Evolutionary conservation across 2,113 vertebrate species (phyloP).

Genomic region (Nothobranchius furzeri): DNA sequence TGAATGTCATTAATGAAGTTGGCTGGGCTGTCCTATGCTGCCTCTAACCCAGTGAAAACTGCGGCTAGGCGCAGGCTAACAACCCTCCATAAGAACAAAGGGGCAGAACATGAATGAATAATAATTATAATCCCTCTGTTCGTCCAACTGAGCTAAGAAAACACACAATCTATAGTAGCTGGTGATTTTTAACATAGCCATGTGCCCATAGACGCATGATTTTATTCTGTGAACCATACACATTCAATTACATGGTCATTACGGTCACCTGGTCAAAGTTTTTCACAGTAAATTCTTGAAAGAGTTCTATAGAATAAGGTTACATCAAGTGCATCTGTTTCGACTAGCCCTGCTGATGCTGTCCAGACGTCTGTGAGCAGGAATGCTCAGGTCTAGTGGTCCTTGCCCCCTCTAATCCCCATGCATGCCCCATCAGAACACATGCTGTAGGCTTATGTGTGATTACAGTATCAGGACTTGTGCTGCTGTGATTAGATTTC

Average conservation of each 20-base stretch:
- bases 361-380: slow-evolving; percentile 59
- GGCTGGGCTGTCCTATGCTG: too few species aligned
- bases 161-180: too few species aligned
- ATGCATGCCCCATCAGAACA: slow-evolving; percentile 33
- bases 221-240: too few species aligned
- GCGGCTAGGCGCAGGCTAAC: too few species aligned
- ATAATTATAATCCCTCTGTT: too few species aligned
- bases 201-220: too few species aligned
- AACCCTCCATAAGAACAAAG: too few species aligned
- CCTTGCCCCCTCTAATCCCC: slow-evolving; percentile 17
- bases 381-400: slow-evolving; percentile 59
- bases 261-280: slow-evolving; percentile 21
- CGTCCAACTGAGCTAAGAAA: too few species aligned
- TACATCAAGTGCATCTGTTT: slow-evolving; percentile 64
- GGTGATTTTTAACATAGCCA: too few species aligned
- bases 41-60: too few species aligned
- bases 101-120: too few species aligned
- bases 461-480: slow-evolving; percentile 55
- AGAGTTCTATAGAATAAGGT: slow-evolving; percentile 30
- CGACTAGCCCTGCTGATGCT: slow-evolving; percentile 47
- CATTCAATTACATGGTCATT: background rate
- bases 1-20: too few species aligned
- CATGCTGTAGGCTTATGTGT: slow-evolving; percentile 37
- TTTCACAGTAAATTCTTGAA: slow-evolving; percentile 18
- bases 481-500: slow-evolving; percentile 64